These are phyloP conservation scores for Prostheceraeus crozeri DNA, from an alignment of 2,888 invertebrate genomes.

Conservation along the genomic window DNA sequence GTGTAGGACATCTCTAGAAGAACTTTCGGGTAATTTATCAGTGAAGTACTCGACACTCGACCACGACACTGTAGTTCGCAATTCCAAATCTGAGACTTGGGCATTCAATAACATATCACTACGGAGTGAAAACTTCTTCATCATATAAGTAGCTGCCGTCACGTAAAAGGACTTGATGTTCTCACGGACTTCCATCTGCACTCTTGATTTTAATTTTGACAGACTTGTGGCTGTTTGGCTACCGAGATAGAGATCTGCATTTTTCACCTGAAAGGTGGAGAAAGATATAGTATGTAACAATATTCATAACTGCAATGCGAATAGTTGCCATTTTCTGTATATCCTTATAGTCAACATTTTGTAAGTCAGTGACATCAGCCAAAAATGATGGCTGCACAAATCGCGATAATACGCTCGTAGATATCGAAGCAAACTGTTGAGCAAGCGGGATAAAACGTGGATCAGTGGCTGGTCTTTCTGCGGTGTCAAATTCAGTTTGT, in stretches of 20 bases:
- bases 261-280: slow-evolving; percentile 8
- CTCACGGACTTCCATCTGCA: slow-evolving; percentile 5
- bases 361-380: slow-evolving; percentile 5
- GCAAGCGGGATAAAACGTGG: background rate
- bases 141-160: background rate
- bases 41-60: slow-evolving; percentile 20
- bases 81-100: slow-evolving; percentile 7
- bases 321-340: too few relatives aligned
- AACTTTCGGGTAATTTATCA: background rate
- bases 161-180: slow-evolving; percentile 22
- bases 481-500: background rate
- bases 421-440: slow-evolving; percentile 6
- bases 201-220: slow-evolving; percentile 11
- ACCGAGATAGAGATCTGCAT: slow-evolving; percentile 21
- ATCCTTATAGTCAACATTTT: slow-evolving; percentile 10
- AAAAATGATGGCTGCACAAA: slow-evolving; percentile 20
- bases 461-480: slow-evolving; percentile 17
- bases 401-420: slow-evolving; percentile 12
- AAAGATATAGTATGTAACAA: slow-evolving; percentile 12
- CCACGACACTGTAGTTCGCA: slow-evolving; percentile 9
- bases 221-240: background rate
- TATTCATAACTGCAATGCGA: too few relatives aligned
- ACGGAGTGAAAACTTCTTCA: slow-evolving; percentile 7
- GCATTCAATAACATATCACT: slow-evolving; percentile 12
- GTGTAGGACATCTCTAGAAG: slow-evolving; percentile 5